Evolutionary conservation across 2,797 vertebrate species (phyloP), one percentile per base, ranked within the genome.

Genomic region (Gymnothorax javanicus): DNA sequence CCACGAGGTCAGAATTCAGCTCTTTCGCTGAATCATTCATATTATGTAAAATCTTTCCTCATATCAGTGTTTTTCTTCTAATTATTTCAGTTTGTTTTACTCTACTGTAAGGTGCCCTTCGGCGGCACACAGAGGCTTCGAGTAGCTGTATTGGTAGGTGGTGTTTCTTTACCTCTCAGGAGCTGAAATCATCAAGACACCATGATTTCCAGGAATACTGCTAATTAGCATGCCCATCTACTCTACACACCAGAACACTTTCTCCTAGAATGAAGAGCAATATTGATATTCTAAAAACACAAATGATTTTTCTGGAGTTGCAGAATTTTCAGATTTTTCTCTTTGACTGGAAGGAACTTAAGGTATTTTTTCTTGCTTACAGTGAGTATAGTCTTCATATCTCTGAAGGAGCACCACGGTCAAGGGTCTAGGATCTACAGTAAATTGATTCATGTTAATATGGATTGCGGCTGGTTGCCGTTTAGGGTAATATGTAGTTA

Each of bases 101-200:
- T 82, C 60, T 85, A 88, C 90, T 85, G 87, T 93, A 94, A 95
- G 92, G 93, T 96, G 96, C 96, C 95, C 96, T 96, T 95, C 95
- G 85, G 88, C 88, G 93, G 89, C 91, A 89, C 89, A 90, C 91
- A 93, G 94, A 94, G 92, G 93, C 94, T 93, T 93, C 89, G 88
- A 93, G 92, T 91, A 89, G 92, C 88, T 89, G 88, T 91, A 87
- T 91, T 84, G 87, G 25, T 82, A 92, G 90, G 95, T 93, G 91
- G 92, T 90, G 84, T 94, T 95, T 92, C 82, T 88, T 91, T 94
- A 91, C 94, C 79, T 75, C 87, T 90, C 88, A 91, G 90, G 91
- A 93, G 90, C 91, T 91, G 54, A 91, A 77, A 59, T 60, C 75
- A 52, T 52, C 27, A 25, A 57, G 62, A 33, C 85, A 79, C 67